phyloP scores from a whole-genome alignment of 2,888 invertebrate species.

The Gari tellinella region DNA sequence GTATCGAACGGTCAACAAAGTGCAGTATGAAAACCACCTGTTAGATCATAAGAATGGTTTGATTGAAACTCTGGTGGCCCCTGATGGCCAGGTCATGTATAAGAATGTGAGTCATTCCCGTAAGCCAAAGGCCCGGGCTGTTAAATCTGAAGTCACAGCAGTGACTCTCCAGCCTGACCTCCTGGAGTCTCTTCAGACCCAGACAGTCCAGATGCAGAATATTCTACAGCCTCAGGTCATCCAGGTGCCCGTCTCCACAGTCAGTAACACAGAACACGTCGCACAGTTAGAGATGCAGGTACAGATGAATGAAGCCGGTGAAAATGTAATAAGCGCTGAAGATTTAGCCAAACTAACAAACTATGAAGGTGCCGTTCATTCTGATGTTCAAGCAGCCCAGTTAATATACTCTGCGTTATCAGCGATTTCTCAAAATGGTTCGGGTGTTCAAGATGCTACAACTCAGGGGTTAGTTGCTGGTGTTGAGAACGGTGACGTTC shows the following conservation, averaged over 20 bases:
- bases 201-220: neutral
- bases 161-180: neutral
- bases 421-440: constrained; percentile 69
- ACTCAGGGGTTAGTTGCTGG: constrained; percentile 29
- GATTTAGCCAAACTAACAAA: constrained; percentile 73
- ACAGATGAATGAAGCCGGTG: constrained; percentile 69
- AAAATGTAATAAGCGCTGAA: constrained; percentile 74
- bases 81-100: constrained; percentile 5
- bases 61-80: constrained; percentile 49
- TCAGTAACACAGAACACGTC: constrained; percentile 2
- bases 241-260: constrained; percentile 13
- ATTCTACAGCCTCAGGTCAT: constrained; percentile 4
- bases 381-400: constrained; percentile 72
- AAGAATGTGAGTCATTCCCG: neutral
- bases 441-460: constrained; percentile 30
- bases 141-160: neutral
- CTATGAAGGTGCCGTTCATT: constrained; percentile 65
- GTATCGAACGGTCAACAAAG: constrained; percentile 87
- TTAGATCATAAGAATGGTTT: constrained; percentile 86
- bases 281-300: constrained; percentile 59
- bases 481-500: constrained; percentile 40
- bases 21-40: constrained; percentile 87
- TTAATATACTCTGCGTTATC: constrained; percentile 76
- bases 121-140: neutral
- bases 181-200: neutral